These are phyloP conservation scores for Vesta saturnalis DNA, from an alignment of 2,888 invertebrate genomes.

Conservation along the genomic window DNA sequence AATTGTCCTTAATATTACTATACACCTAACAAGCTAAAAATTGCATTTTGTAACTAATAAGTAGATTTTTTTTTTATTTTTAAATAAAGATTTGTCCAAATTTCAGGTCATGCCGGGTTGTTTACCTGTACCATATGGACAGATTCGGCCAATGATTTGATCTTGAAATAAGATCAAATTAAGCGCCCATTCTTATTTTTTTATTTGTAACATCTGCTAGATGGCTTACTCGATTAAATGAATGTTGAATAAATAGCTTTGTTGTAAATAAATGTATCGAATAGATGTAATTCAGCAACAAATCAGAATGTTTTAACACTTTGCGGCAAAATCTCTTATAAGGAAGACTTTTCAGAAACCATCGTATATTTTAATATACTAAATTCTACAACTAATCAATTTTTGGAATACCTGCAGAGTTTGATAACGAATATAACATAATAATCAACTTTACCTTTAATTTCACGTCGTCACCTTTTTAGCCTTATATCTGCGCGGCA, in stretches of 20 bases:
- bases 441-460: conserved; percentile 22
- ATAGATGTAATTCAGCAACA: background rate
- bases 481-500: conserved; percentile 18
- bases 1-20: background rate
- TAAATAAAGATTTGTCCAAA: conserved; percentile 25
- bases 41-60: conserved; percentile 21
- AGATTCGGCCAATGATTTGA: conserved; percentile 24
- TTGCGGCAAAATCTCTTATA: background rate
- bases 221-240: conserved; percentile 12
- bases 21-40: conserved; percentile 19
- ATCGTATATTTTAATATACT: conserved; percentile 13
- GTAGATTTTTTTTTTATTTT: conserved; percentile 17
- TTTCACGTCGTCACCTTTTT: conserved; percentile 28
- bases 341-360: conserved; percentile 13
- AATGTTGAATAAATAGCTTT: conserved; percentile 3
- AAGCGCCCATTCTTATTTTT: conserved; percentile 25
- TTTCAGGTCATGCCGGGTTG: conserved; percentile 25
- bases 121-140: conserved; percentile 27
- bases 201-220: conserved; percentile 27
- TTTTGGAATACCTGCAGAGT: conserved; percentile 23
- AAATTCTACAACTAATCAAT: conserved; percentile 21
- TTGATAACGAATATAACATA: conserved; percentile 23
- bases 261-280: background rate
- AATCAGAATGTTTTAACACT: background rate
- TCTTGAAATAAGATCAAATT: conserved; percentile 27